Percentiles rank a stretch among this genome's conserved stretches.
These are phyloP conservation scores for Anthopleura sola DNA, from an alignment of 64 coral and sea anemone genomes.

Conservation along the genomic window DNA sequence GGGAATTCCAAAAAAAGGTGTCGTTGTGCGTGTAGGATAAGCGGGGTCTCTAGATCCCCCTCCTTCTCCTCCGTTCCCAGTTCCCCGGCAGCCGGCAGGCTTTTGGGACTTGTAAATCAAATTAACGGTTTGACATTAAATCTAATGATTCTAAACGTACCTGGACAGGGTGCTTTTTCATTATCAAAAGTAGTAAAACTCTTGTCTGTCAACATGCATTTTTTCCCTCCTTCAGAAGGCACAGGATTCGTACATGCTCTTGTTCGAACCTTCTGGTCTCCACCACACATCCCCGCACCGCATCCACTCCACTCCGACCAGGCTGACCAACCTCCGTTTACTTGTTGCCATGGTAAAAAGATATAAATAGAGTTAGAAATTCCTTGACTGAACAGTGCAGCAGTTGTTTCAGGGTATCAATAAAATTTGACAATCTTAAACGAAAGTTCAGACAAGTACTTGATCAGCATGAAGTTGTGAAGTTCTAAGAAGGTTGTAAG, in stretches of 20 bases:
- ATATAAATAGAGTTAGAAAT: background rate
- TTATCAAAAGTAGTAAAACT: background rate
- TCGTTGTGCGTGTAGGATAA: too few relatives aligned
- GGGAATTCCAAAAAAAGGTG: too few relatives aligned
- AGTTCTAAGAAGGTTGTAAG: too few relatives aligned
- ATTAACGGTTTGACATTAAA: too few relatives aligned
- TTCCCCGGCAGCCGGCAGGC: background rate
- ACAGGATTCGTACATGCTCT: conserved; percentile 16
- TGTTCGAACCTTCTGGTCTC: background rate
- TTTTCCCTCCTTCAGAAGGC: conserved; percentile 39
- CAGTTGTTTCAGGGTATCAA: background rate
- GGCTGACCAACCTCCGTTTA: conserved; percentile 11
- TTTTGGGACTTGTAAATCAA: background rate
- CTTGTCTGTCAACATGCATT: background rate
- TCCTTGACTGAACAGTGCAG: background rate
- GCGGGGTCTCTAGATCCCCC: too few relatives aligned
- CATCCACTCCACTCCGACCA: conserved; percentile 33
- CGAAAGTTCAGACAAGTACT: too few relatives aligned
- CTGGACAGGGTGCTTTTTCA: background rate
- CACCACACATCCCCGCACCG: conserved; percentile 12
- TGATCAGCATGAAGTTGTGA: too few relatives aligned
- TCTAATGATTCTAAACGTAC: background rate
- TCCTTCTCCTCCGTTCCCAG: too few relatives aligned
- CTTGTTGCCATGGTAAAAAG: background rate
- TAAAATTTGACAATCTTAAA: background rate